A percentile compares a stretch with the other conserved stretches of the same genome.
Evolutionary conservation across 2,113 vertebrate genomes (phyloP).

Genomic region (Caranx ignobilis): DNA sequence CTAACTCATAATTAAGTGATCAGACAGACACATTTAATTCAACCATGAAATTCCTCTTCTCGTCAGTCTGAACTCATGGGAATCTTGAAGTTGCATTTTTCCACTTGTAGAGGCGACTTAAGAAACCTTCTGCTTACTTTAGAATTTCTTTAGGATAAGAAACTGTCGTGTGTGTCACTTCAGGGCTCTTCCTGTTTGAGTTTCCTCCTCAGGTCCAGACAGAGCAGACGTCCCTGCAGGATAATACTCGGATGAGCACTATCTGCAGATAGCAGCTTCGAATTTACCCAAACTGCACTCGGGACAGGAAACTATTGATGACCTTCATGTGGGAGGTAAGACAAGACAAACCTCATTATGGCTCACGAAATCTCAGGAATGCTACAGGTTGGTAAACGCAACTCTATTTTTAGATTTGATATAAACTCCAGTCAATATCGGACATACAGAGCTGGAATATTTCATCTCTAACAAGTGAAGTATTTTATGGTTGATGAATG

Average conservation of each 20-base stretch:
- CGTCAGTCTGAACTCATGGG: background rate
- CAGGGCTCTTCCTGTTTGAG: conserved; percentile 65
- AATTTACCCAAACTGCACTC: conserved; percentile 63
- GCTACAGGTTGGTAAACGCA: conserved; percentile 18
- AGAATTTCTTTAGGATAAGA: conserved; percentile 48
- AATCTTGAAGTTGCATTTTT: background rate
- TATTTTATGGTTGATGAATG: conserved; percentile 64
- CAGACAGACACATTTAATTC: conserved; percentile 44
- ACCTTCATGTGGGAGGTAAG: conserved; percentile 59
- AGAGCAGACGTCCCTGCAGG: conserved; percentile 66
- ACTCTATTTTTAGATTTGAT: conserved; percentile 66
- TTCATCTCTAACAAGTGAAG: conserved; percentile 60
- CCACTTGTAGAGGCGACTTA: conserved; percentile 15
- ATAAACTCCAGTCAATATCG: conserved; percentile 74
- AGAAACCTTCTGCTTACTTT: conserved; percentile 25
- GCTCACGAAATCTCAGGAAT: conserved; percentile 68
- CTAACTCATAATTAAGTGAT: conserved; percentile 58
- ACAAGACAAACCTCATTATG: conserved; percentile 69
- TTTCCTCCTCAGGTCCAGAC: conserved; percentile 60
- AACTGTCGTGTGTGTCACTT: conserved; percentile 54
- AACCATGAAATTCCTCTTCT: background rate
- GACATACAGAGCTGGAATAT: conserved; percentile 51
- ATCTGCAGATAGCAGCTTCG: conserved; percentile 68
- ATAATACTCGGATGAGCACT: conserved; percentile 76
- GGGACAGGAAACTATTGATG: conserved; percentile 76